Evolutionary conservation across 2,888 invertebrate species (phyloP).

Genomic region (Argynnis bischoffii): DNA sequence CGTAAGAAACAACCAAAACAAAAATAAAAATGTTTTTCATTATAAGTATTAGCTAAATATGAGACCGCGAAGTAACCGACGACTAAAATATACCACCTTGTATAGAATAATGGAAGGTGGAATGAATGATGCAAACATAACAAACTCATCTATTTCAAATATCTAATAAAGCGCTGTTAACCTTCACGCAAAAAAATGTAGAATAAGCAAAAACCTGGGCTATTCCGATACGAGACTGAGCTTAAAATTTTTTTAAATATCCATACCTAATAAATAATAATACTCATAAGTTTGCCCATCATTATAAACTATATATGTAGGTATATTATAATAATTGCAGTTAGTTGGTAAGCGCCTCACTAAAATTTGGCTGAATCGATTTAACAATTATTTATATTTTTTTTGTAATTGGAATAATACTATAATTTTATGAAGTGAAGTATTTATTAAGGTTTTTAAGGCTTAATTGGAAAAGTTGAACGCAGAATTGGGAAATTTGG

Average conservation of each 20-base stretch:
- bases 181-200: conserved; percentile 51
- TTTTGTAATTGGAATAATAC: too few relatives aligned
- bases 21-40: conserved; percentile 41
- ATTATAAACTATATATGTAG: too few relatives aligned
- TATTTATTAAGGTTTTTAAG: too few relatives aligned
- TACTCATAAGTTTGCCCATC: too few relatives aligned
- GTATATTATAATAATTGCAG: too few relatives aligned
- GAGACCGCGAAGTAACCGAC: not conserved
- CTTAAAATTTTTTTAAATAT: not conserved
- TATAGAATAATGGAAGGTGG: conserved; percentile 8
- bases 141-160: conserved; percentile 62
- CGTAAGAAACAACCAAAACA: conserved; percentile 39
- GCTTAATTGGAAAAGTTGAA: too few relatives aligned
- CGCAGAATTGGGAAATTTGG: too few relatives aligned
- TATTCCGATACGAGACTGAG: not conserved
- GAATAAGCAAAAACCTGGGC: conserved; percentile 11
- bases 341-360: too few relatives aligned
- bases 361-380: too few relatives aligned
- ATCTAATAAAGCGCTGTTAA: conserved; percentile 41
- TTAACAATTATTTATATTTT: too few relatives aligned
- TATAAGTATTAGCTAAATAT: not conserved
- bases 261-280: too few relatives aligned
- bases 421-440: too few relatives aligned
- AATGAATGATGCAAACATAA: conserved; percentile 49
- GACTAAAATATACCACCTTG: not conserved